These are phyloP conservation scores for Ennomos quercinarius DNA, from an alignment of 2,888 invertebrate species.

Conservation along the genomic window DNA sequence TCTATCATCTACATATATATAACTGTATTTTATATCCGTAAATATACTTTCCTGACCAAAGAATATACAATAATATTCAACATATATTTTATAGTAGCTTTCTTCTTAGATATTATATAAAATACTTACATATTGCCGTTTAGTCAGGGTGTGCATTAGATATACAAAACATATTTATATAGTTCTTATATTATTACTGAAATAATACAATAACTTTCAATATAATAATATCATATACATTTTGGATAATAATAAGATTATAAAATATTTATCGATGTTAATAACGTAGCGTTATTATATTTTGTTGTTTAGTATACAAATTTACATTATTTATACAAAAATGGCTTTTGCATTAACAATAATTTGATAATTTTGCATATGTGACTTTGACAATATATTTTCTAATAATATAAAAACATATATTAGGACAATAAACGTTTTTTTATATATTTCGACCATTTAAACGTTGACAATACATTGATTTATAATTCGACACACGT, in stretches of 20 bases:
- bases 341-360: slow-evolving; percentile 35
- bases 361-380: slow-evolving; percentile 53
- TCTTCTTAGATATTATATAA: slow-evolving; percentile 27
- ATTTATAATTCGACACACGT: slow-evolving; percentile 41
- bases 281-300: slow-evolving; percentile 1
- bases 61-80: slow-evolving; percentile 20
- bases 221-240: neutral
- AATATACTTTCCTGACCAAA: slow-evolving; percentile 25
- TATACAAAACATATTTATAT: slow-evolving; percentile 25
- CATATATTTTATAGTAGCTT: slow-evolving; percentile 15
- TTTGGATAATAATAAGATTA: neutral
- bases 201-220: slow-evolving; percentile 4
- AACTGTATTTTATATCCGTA: slow-evolving; percentile 16
- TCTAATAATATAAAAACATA: slow-evolving; percentile 31
- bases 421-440: slow-evolving; percentile 49
- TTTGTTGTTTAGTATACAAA: slow-evolving; percentile 6
- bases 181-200: neutral
- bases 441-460: slow-evolving; percentile 27
- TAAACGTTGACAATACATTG: slow-evolving; percentile 33
- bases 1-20: slow-evolving; percentile 2
- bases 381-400: slow-evolving; percentile 80
- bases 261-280: slow-evolving; percentile 7
- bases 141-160: slow-evolving; percentile 59
- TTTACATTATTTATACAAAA: slow-evolving; percentile 35
- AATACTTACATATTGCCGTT: slow-evolving; percentile 45